Base-by-base conservation (phyloP, 1,140 invertebrate genomes). In the Agrypnia vestita region DNA sequence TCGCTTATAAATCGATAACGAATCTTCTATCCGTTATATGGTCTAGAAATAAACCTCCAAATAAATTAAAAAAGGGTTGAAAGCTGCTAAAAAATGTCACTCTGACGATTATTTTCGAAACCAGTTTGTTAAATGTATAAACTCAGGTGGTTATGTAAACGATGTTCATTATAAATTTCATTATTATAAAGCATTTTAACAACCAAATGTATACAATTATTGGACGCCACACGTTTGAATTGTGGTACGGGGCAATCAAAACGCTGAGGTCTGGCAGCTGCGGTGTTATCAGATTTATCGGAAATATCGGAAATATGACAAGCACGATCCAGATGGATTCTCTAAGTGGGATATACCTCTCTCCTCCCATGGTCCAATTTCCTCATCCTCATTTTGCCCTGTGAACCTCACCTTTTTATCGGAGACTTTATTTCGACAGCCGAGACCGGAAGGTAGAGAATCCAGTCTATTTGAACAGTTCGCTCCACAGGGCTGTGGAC, bases 241-340 rank as follows among this genome's bases (percentile, higher is more conserved):
- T n/a, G 17, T 9, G 67, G 11, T 72, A 72, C 3, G 1, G 62
- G 25, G 43, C 43, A 43, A 35, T 67, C 62, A 67, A 67, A 15
- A 67, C 62, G 62, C 13, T 35, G 35, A 15, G 61, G 62, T 49
- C 35, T 61, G 47, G 76, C 49, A 59, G 25, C 19, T 8, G 62
- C 43, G 17, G 47, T 49, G 53, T 67, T 56, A 73, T 78, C n/a
- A n/a, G 35, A 59, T 78, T 35, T 51, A n/a, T 56, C 43, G 35
- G 46, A 11, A n/a, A 53, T 21, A 74, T 74, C 55, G 55, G 71
- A 51, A 74, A 79, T 79, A 79, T 79, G 78, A 79, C 78, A 79
- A 67, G 78, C 78, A 79, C 78, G 69, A 79, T 64, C 69, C 67
- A 73, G 56, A 73, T 79, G 78, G 71, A 74, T 62, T 79, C 71